A percentile compares a stretch with the other conserved stretches of the same genome.
Conservation (phyloP, 2,797 vertebrate species). For the Sebastolobus altivelis region DNA sequence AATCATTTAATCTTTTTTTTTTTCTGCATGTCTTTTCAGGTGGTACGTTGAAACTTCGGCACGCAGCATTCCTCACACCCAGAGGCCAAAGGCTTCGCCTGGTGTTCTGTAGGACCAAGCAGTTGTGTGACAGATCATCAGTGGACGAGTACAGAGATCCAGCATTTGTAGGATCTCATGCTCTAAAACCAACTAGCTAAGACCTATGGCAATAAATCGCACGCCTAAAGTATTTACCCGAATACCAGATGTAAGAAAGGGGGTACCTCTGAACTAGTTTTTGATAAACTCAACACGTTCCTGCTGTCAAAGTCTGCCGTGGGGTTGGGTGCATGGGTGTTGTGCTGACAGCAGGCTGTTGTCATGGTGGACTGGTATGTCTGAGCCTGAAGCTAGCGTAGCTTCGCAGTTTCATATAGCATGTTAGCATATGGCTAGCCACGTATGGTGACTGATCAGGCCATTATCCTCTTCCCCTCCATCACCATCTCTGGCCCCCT, state of each 20-base stretch:
- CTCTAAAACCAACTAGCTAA: not conserved
- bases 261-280: not conserved
- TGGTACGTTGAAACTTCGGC: not conserved
- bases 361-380: conserved; percentile 43
- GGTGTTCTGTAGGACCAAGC: not conserved
- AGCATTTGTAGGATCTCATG: not conserved
- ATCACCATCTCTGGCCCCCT: conserved; percentile 71
- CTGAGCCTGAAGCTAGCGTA: conserved; percentile 38
- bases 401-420: conserved; percentile 42
- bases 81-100: not conserved
- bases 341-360: conserved; percentile 25
- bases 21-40: conserved; percentile 36
- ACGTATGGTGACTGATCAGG: conserved; percentile 40
- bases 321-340: conserved; percentile 15
- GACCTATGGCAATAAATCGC: conserved; percentile 15
- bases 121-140: not conserved
- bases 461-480: conserved; percentile 35
- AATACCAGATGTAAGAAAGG: conserved; percentile 21
- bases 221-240: not conserved
- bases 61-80: not conserved
- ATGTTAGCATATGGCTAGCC: conserved; percentile 69
- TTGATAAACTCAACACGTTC: not conserved
- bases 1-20: not conserved
- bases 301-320: not conserved
- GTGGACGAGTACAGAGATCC: not conserved